Base-by-base conservation (phyloP, 2,113 vertebrate genomes). In the Willisornis vidua region DNA sequence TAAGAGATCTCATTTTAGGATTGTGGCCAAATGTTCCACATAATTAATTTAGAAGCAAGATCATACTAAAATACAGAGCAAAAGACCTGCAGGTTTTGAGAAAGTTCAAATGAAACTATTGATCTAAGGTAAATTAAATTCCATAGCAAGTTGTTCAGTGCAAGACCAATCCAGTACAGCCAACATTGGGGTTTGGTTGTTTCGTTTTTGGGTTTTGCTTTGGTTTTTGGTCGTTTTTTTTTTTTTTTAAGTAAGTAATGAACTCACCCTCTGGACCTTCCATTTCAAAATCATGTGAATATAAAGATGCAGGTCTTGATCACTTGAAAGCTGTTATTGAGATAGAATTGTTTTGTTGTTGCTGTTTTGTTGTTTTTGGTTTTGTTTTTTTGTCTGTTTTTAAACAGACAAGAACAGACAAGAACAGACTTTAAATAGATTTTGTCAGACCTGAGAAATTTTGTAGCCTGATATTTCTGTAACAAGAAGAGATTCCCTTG, bases 101-200 rank as follows among this genome's bases (percentile, higher is more conserved):
- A 94, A 91, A 87, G 78, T 91, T 93, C 55, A 87, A 41, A 85
- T 87, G 46, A 79, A 89, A 58, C 55, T 96, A 93, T 84, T 81
- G 94, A 93, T 94, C 62, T 51, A 68, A 94, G 14, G 43, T 48
- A 91, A 96, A 96, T 85, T 92, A 79, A 82, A 76, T 61, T 91
- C 68, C 82, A 58, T 51, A 43, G 33, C 28, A 58, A 46, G 26
- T 23, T 79, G 62, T 57, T 91, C 49, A 51, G 81, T 85, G 49
- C 19, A 41, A 90, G 75, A 73, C 58, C 54, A 39, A 89, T 49
- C 17, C 31, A 43, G 28, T 41, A 73, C 14, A 75, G 61, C 68
- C 18, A 79, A 17, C 8, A 12, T 31, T 26, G n/a, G 49, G 33
- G 24, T 59, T 35, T 35, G 23, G 29, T 14, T 8, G 35, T 59